Base-by-base conservation (phyloP, 2,797 vertebrate genomes). In the Carapus acus region DNA sequence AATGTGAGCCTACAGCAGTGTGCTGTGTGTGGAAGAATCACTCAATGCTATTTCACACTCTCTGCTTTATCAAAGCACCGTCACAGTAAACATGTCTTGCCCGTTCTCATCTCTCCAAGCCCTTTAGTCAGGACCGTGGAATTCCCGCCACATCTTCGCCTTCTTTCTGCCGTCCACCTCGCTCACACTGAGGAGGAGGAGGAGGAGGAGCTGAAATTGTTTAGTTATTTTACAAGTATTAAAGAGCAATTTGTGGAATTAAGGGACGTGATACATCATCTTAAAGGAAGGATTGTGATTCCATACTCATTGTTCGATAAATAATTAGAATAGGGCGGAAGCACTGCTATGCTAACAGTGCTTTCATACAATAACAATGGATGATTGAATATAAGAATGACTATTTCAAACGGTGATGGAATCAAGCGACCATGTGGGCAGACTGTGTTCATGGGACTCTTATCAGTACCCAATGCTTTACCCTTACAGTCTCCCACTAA, bases 31-130 rank as follows among this genome's bases (percentile, higher is more conserved):
- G 76, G 70, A 77, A 82, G 76, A 87, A 82, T 80, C 83, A 82
- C 81, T 84, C 81, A 49, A 55, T 57, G 82, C 74, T 80, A 88
- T 89, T 88, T 89, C 87, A 88, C 87, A 90, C 56, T 83, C 62
- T 49, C 71, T 88, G 86, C 82, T 78, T 83, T 87, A 89, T 88
- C 86, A 89, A 85, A 88, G 77, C 62, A 22, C 76, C 75, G 81
- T 86, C 82, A 80, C 84, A 80, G 83, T 81, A 85, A 88, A 87
- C 83, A 86, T 65, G 77, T 64, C 70, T 51, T 68, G 60, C 63
- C 72, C 59, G 64, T 53, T 43, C 68, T 71, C 53, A 59, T 70
- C 66, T 62, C 62, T 59, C 54, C 73, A 52, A 36, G 58, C 43
- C 50, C 65, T 65, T 66, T 54, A 61, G 66, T 61, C 29, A 42